Conservation (phyloP, 2,797 vertebrate genomes). For the Hydrolagus colliei region DNA sequence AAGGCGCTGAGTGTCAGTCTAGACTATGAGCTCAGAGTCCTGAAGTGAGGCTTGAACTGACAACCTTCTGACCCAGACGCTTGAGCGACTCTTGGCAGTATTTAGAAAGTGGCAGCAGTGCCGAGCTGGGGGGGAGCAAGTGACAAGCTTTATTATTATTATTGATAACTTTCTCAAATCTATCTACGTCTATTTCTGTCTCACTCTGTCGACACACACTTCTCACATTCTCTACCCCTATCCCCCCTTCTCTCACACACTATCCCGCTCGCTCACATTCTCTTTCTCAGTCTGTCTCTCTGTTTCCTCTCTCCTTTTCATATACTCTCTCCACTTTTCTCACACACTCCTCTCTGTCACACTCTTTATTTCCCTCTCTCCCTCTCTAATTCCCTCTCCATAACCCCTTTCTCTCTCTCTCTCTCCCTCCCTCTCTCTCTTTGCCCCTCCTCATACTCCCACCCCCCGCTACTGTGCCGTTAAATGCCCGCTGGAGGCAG, state of each 20-base stretch:
- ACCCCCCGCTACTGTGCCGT: no score
- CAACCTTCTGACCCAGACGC: neutral
- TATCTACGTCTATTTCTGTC: neutral
- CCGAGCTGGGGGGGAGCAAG: neutral
- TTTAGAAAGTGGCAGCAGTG: neutral
- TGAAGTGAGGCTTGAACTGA: no score
- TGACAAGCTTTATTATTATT: neutral
- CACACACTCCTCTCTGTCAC: neutral
- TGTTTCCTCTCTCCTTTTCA: constrained; percentile 36
- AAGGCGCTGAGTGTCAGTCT: no score
- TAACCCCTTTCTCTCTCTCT: neutral
- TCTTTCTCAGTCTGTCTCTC: neutral
- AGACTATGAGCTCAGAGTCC: no score
- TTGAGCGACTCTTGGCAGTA: neutral
- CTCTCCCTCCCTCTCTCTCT: neutral
- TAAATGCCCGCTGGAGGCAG: no score
- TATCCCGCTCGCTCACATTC: neutral
- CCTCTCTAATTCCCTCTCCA: constrained; percentile 24
- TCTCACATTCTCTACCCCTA: neutral
- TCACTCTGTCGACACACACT: rapidly evolving
- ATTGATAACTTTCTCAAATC: neutral
- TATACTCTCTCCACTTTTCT: neutral
- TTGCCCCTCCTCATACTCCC: no score
- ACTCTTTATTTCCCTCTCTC: constrained; percentile 13
- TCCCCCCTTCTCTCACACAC: constrained; percentile 7